Evolutionary conservation across 2,797 vertebrate genomes (phyloP), one percentile per base, ranked within the genome.

Genomic region (Acipenser oxyrinchus): DNA sequence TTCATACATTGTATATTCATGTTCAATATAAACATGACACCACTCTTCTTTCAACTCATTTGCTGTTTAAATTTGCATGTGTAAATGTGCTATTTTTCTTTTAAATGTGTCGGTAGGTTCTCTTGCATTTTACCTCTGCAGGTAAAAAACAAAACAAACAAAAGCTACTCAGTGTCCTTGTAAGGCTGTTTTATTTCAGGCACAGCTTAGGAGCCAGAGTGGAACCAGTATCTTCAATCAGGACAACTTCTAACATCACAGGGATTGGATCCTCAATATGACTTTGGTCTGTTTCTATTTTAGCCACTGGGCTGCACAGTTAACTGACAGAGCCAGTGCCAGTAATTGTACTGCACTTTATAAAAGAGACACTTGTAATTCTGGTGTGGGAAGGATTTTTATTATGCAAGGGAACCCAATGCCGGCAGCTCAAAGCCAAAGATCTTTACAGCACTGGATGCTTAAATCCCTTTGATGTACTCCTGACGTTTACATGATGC

Each of bases 301-400:
- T n/a, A 37, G 18, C 23, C 18, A 12, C 15, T 18, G 37, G 63
- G 6, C n/a, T 10, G 8, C 10, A 52, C 3, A 55, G 13, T 11
- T 23, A 48, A 51, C 51, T 1, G 6, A 62, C 23, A 66, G 49
- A 23, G 65, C 23, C 48, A 58, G 51, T 71, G 77, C 74, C 79
- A 79, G 71, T 72, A 73, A 77, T 66, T 73, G 75, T 72, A 73
- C 60, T 13, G 68, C 68, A 73, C 66, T 75, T 77, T 76, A 75
- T 76, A 82, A 85, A 82, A 78, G 73, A 18, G 74, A 66, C 69
- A 72, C 74, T 81, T 81, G 73, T 78, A 77, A 74, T 75, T 78
- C 71, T 66, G 70, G 70, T 78, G 76, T 81, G 79, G 75, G 77
- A 84, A 80, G 71, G 75, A 51, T 62, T 72, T 64, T 62, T 68